Base-by-base conservation (phyloP, 2,113 vertebrate species). In the Numida meleagris region DNA sequence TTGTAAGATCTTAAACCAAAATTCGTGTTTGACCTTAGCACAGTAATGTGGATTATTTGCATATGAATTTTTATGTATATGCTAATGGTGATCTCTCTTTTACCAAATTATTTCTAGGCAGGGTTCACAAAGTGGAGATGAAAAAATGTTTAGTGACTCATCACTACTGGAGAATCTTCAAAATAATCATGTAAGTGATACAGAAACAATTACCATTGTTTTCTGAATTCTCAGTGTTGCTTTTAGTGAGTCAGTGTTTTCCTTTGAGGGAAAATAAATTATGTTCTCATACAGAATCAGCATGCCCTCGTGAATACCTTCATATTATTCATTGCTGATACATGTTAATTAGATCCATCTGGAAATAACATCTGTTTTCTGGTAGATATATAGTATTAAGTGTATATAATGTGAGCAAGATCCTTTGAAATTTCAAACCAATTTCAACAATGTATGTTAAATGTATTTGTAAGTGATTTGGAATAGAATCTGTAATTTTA, bases 111-210 rank as follows among this genome's bases (percentile, higher is more conserved):
- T 82, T 94, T 96, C 91, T 97, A 99, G 99, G 97, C 98, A 99
- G 94, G 98, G 97, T 83, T 96, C 98, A 92, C 98, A 99, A 82
- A 97, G 97, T 33, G 98, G 98, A 91, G 99, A 99, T 10, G 99
- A 99, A 92, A 98, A 97, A 63, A 97, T 97, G 93, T 99, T 99
- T 97, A 98, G 97, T 95, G 99, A 99, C 73, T 95, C 97, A 13
- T 99, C 98, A 53, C 97, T 99, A 97, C 97, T 99, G 97, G 99
- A 99, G 98, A 99, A 99, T 96, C 98, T 99, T 96, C 99, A 99
- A 95, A 99, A 96, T 96, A 99, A 99, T 98, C 99, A 99, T 96
- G 99, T 99, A 98, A 99, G 99, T 98, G 94, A 61, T 23, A 24
- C 14, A 84, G 68, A 87, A 92, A 72, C 9, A 84, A 27, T 58